These are phyloP conservation scores for Cyphomyrmex costatus DNA, from an alignment of 1,140 invertebrate genomes.

Conservation along the genomic window DNA sequence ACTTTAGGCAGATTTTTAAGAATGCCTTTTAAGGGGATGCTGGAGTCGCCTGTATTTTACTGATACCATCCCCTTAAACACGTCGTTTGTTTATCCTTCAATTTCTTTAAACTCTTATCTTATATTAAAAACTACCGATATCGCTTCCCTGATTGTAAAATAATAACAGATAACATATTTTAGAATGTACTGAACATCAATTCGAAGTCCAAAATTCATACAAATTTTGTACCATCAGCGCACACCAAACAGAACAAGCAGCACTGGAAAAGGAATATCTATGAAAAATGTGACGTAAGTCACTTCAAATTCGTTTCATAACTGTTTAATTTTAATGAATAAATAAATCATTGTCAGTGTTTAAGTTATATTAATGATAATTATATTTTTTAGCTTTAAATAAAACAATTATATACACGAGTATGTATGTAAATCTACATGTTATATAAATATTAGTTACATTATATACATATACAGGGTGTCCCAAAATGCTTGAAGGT, in stretches of 20 bases:
- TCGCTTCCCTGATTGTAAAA: background rate
- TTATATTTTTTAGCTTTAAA: background rate
- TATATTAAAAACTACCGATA: background rate
- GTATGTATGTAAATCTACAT: too few relatives aligned
- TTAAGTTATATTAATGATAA: background rate
- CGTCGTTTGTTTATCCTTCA: background rate
- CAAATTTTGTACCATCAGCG: conserved; percentile 92
- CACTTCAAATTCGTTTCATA: background rate
- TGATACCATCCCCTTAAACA: too few relatives aligned
- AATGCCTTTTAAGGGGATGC: background rate
- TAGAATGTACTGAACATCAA: conserved; percentile 96
- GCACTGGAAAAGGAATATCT: conserved; percentile 97
- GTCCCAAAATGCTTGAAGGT: too few relatives aligned
- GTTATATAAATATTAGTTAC: too few relatives aligned
- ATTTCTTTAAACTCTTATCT: background rate
- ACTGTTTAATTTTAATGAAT: background rate
- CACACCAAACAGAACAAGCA: conserved; percentile 95
- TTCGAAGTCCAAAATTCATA: conserved; percentile 92
- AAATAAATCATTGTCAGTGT: background rate
- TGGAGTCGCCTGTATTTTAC: too few relatives aligned
- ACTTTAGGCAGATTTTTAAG: too few relatives aligned
- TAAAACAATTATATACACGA: background rate
- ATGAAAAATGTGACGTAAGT: conserved; percentile 94
- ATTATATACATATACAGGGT: too few relatives aligned
- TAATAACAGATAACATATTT: conserved; percentile 67